Evolutionary conservation across 2,113 vertebrate species (phyloP).

Genomic region (Macheiramphus alcinus): DNA sequence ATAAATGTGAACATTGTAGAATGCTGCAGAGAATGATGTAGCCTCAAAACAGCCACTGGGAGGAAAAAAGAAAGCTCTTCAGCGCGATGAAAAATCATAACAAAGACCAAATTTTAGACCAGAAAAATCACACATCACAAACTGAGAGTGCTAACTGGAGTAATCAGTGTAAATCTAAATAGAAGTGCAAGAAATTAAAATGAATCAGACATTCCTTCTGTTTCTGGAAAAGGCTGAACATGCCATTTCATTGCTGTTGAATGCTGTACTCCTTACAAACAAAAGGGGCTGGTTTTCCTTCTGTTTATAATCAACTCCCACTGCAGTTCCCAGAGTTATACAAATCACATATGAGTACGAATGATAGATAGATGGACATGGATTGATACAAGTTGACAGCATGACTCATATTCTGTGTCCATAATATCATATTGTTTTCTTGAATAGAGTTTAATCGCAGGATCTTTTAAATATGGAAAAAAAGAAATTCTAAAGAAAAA

Average conservation of each 20-base stretch:
- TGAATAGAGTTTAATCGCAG: not conserved
- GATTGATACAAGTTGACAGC: not conserved
- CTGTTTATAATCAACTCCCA: not conserved
- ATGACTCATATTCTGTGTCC: not conserved
- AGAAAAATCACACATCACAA: not conserved
- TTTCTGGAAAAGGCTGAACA: not conserved
- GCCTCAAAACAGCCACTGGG: not conserved
- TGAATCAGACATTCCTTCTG: not conserved
- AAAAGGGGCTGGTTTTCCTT: not conserved
- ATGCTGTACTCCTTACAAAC: not conserved
- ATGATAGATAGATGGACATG: not conserved
- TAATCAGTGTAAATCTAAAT: not conserved
- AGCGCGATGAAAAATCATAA: not conserved
- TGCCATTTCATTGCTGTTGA: not conserved
- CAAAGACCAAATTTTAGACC: not conserved
- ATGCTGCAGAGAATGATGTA: constrained; percentile 15
- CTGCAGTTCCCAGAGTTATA: not conserved
- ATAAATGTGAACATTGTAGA: not conserved
- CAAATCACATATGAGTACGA: not conserved
- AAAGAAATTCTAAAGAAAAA: not conserved
- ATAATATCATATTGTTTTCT: not conserved
- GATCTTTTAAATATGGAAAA: not conserved
- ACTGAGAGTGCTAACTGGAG: not conserved
- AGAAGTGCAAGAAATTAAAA: not conserved
- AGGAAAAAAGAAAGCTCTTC: not conserved